phyloP scores from a whole-genome alignment of 2,797 vertebrate species.

The Rhinogobio ventralis region DNA sequence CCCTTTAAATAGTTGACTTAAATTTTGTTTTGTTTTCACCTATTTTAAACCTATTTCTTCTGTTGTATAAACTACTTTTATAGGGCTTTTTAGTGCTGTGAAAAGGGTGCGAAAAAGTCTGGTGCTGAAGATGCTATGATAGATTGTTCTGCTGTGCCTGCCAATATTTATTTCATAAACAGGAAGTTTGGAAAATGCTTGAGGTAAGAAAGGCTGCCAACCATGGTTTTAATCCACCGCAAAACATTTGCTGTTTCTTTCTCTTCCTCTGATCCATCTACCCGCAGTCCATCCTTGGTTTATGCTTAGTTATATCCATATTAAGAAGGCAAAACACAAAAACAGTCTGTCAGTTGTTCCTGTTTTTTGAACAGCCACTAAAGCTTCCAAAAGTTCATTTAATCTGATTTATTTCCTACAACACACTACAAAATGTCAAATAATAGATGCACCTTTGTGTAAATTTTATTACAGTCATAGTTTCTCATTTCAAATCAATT shows the following conservation, averaged over 20 bases:
- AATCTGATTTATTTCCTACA: slow-evolving; percentile 17
- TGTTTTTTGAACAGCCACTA: slow-evolving; percentile 11
- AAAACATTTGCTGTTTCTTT: slow-evolving; percentile 40
- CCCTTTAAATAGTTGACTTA: too few relatives aligned
- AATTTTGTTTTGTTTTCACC: background rate
- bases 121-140: background rate
- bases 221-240: background rate
- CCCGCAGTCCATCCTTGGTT: slow-evolving; percentile 10
- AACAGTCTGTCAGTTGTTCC: slow-evolving; percentile 9
- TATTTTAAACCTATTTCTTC: background rate
- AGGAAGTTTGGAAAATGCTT: slow-evolving; percentile 13
- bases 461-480: slow-evolving; percentile 7
- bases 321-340: slow-evolving; percentile 26
- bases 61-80: background rate
- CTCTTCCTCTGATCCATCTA: slow-evolving; percentile 22
- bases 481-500: background rate
- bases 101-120: background rate
- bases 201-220: slow-evolving; percentile 6
- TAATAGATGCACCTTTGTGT: slow-evolving; percentile 20
- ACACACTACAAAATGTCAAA: slow-evolving; percentile 2
- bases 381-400: background rate
- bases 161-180: slow-evolving; percentile 21
- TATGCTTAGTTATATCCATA: slow-evolving; percentile 7
- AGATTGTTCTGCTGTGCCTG: slow-evolving; percentile 2
- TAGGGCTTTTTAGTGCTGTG: background rate